Evolutionary conservation across 1,140 invertebrate genomes (phyloP), one percentile per base, ranked within the genome.

Genomic region (Cydia pomonella): DNA sequence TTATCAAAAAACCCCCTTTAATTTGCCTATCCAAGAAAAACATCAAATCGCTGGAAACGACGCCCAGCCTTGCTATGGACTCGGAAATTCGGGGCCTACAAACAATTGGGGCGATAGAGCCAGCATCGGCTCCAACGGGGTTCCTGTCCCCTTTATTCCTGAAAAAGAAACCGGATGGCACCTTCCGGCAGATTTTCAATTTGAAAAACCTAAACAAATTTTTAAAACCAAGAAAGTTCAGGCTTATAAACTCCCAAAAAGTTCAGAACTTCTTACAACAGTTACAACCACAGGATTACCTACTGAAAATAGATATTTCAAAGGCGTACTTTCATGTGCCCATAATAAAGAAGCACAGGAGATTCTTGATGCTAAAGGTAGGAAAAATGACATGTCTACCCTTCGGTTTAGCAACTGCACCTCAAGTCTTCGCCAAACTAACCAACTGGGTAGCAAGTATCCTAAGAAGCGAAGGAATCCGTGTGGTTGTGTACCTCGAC

Each of bases 131-230:
- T 25, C 53, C 23, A 10, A 64, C 74, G 23, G 80, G 82, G 10
- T 83, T 83, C 71, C 44, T 82, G 12, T 83, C 82, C 4, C 72
- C 75, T 21, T 79, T 84, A 77, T 84, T 82, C 72, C 64, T 82
- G 2, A 73, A 80, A 18, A 76, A 75, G 72, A 83, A 82, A 62
- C 18, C 75, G 25, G 74, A 82, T 71, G 80, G 77, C 12, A 33
- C 41, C 9, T 73, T 63, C 25, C 73, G 82, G 18, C 80, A 74
- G 27, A 77, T 83, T n/a, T 78, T 82, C 75, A 80, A 82, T 71
- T 73, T 83, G 72, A 79, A 75, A 69, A 62, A 33, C 9, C 73
- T 83, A 41, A 83, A 83, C 59, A n/a, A 75, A 23, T 83, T 74
- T 50, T 23, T 82, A 18, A 21, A 63, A 0, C 64, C 77, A n/a